A percentile compares a stretch with the other conserved stretches of the same genome.
These are phyloP conservation scores for Yponomeuta malinellus DNA, from an alignment of 2,888 invertebrate species.

Conservation along the genomic window DNA sequence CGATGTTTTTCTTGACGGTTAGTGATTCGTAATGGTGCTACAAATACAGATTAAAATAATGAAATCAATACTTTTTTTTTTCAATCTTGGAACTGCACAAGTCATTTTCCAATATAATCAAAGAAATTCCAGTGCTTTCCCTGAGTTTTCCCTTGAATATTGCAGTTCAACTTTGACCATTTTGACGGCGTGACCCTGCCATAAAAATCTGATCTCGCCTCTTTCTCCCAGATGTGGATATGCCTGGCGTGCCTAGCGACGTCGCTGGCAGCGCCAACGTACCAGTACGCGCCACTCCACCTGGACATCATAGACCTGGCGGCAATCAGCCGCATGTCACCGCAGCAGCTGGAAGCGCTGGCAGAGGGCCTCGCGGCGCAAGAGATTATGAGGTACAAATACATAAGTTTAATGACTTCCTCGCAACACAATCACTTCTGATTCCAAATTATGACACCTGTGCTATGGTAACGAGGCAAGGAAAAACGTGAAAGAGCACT, in stretches of 20 bases:
- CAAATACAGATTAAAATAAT: too few relatives aligned
- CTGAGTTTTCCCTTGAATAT: background rate
- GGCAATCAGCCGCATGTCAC: slow-evolving; percentile 67
- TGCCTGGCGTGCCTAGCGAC: slow-evolving; percentile 53
- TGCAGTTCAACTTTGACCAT: background rate
- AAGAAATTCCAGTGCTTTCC: too few relatives aligned
- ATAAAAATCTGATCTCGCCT: background rate
- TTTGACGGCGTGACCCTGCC: background rate
- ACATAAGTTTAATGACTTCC: background rate
- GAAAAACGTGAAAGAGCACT: too few relatives aligned
- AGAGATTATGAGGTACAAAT: slow-evolving; percentile 64
- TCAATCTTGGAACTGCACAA: too few relatives aligned
- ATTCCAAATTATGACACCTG: background rate
- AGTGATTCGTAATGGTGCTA: too few relatives aligned
- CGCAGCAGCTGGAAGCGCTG: slow-evolving; percentile 60
- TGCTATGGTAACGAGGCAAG: background rate
- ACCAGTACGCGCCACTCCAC: slow-evolving; percentile 37
- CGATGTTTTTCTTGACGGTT: too few relatives aligned
- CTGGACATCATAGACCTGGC: slow-evolving; percentile 69
- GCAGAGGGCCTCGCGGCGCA: slow-evolving; percentile 68
- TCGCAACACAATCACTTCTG: background rate
- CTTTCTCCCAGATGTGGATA: slow-evolving; percentile 45
- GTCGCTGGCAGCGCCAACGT: slow-evolving; percentile 48
- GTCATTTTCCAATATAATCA: too few relatives aligned
- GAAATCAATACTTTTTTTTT: too few relatives aligned